Conservation (phyloP, 2,888 invertebrate genomes). For the Hydraecia micacea region DNA sequence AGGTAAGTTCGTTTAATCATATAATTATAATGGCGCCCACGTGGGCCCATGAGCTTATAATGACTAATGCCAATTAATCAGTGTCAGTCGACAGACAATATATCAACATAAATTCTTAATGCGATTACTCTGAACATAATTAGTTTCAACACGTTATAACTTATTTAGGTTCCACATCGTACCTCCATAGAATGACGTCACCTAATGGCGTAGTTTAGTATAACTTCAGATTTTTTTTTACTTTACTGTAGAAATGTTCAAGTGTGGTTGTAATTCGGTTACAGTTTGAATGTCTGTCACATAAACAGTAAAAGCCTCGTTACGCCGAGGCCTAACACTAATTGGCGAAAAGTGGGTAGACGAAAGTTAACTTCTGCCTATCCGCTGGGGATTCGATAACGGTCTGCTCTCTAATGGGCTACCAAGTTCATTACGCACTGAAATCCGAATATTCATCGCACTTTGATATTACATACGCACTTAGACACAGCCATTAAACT, state of each 20-base stretch:
- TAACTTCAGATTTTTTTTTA: slow-evolving; percentile 16
- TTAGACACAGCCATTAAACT: slow-evolving; percentile 60
- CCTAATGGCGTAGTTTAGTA: slow-evolving; percentile 13
- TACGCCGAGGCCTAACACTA: slow-evolving; percentile 35
- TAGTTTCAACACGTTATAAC: slow-evolving; percentile 56
- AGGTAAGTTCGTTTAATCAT: no score
- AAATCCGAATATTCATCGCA: slow-evolving; percentile 55
- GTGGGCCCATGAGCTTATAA: slow-evolving; percentile 51
- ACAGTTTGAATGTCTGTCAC: slow-evolving; percentile 30
- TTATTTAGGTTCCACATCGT: slow-evolving; percentile 39
- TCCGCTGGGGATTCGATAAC: slow-evolving; percentile 39
- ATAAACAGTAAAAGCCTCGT: slow-evolving; percentile 45
- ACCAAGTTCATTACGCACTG: slow-evolving; percentile 52
- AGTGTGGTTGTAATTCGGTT: slow-evolving; percentile 35
- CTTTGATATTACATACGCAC: slow-evolving; percentile 63
- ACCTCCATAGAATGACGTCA: slow-evolving; percentile 34
- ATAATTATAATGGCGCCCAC: slow-evolving; percentile 62
- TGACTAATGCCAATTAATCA: slow-evolving; percentile 62
- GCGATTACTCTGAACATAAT: slow-evolving; percentile 54
- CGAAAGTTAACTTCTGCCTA: slow-evolving; percentile 48
- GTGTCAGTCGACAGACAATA: slow-evolving; percentile 58
- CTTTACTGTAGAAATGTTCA: background rate
- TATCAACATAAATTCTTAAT: slow-evolving; percentile 58
- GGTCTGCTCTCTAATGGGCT: slow-evolving; percentile 53
- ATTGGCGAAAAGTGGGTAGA: slow-evolving; percentile 49